These are phyloP conservation scores for Oedothorax gibbosus DNA, from an alignment of 1,140 invertebrate genomes.

Conservation along the genomic window DNA sequence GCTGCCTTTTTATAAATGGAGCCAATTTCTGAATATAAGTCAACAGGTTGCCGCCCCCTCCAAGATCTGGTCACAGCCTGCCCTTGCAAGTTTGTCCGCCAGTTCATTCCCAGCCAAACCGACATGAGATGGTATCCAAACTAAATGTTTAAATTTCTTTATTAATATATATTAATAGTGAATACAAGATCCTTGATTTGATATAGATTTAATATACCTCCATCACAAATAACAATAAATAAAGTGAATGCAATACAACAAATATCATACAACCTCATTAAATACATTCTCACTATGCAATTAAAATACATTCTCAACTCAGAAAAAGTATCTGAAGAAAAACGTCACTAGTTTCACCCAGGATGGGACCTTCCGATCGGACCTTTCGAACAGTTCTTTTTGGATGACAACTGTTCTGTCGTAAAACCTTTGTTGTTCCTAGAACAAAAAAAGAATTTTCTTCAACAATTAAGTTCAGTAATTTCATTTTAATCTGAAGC, in stretches of 20 bases:
- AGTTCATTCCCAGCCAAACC: too few species aligned
- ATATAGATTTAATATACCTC: not conserved
- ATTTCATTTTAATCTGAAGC: not conserved
- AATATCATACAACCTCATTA: not conserved
- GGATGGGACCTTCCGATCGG: slow-evolving; percentile 69
- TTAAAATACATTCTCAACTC: not conserved
- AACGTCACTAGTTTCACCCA: slow-evolving; percentile 71
- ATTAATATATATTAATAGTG: too few species aligned
- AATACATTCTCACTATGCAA: not conserved
- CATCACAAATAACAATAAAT: not conserved
- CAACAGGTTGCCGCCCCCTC: too few species aligned
- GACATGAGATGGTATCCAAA: too few species aligned
- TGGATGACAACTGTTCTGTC: slow-evolving; percentile 71
- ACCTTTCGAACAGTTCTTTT: slow-evolving; percentile 67
- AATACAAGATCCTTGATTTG: too few species aligned
- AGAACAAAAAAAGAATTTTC: slow-evolving; percentile 46
- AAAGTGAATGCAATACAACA: too few species aligned
- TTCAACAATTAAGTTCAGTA: too few species aligned
- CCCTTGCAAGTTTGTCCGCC: too few species aligned
- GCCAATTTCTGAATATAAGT: too few species aligned
- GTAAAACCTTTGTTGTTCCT: slow-evolving; percentile 75
- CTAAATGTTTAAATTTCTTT: too few species aligned
- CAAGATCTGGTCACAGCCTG: too few species aligned
- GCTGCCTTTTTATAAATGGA: too few species aligned
- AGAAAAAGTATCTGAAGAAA: slow-evolving; percentile 67